Conservation (phyloP, 2,888 invertebrate species). For the Pemphredon lugubris region DNA sequence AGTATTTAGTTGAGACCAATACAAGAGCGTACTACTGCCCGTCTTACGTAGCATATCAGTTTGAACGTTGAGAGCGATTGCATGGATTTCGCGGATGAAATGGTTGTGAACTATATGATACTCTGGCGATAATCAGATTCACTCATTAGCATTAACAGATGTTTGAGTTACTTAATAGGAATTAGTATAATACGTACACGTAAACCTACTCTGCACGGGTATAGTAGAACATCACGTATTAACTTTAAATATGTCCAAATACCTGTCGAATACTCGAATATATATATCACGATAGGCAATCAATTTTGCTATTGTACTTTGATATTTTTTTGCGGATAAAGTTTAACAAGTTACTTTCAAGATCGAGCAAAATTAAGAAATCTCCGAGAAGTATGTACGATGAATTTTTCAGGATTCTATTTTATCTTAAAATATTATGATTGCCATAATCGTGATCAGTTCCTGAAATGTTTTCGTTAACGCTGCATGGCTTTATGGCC, state of each 20-base stretch:
- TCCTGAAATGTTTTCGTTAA: neutral
- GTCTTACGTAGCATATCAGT: constrained; percentile 11
- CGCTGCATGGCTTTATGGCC: neutral
- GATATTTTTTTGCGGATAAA: neutral
- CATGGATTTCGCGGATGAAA: constrained; percentile 21
- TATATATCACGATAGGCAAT: constrained; percentile 5
- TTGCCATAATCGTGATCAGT: neutral
- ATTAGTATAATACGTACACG: constrained; percentile 4
- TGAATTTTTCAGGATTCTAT: neutral
- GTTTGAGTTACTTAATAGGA: constrained; percentile 20
- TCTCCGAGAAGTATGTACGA: neutral
- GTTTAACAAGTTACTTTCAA: neutral
- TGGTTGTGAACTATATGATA: constrained; percentile 14
- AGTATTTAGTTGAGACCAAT: constrained; percentile 8
- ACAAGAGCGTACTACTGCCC: constrained; percentile 14
- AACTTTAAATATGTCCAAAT: constrained; percentile 25
- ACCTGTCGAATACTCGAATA: constrained; percentile 62
- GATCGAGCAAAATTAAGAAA: neutral
- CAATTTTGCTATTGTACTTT: neutral
- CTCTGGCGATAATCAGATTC: constrained; percentile 8
- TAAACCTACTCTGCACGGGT: neutral
- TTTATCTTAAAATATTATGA: neutral
- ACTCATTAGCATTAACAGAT: constrained; percentile 24
- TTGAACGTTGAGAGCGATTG: constrained; percentile 23
- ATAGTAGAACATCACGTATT: constrained; percentile 18